A percentile compares a stretch with the other conserved stretches of the same genome.
phyloP scores from a whole-genome alignment of 2,888 invertebrate species.

The Drosophila robusta region DNA sequence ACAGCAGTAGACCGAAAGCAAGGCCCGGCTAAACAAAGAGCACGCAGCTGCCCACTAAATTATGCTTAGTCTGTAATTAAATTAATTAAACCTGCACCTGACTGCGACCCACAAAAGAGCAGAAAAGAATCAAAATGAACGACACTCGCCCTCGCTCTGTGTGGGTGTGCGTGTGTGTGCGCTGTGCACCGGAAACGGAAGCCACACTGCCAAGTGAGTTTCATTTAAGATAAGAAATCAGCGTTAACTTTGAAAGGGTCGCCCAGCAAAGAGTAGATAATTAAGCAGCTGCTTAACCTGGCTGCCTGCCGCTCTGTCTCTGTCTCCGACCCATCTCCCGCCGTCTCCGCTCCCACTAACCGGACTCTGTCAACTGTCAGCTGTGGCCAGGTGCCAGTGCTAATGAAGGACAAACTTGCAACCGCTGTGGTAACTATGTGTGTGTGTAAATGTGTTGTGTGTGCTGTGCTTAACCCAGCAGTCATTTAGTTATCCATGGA shows the following conservation, averaged over 20 bases:
- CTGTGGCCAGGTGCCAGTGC: slow-evolving; percentile 27
- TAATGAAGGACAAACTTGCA: slow-evolving; percentile 77
- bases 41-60: slow-evolving; percentile 77
- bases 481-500: slow-evolving; percentile 15
- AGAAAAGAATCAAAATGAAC: slow-evolving; percentile 52
- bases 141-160: slow-evolving; percentile 13
- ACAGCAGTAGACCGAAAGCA: neutral
- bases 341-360: neutral
- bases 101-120: slow-evolving; percentile 47
- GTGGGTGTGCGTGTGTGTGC: slow-evolving; percentile 2
- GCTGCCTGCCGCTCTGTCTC: slow-evolving; percentile 2
- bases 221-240: slow-evolving; percentile 78
- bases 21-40: slow-evolving; percentile 50
- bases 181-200: slow-evolving; percentile 60
- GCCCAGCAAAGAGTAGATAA: slow-evolving; percentile 57
- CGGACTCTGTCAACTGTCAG: slow-evolving; percentile 47
- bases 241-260: slow-evolving; percentile 62
- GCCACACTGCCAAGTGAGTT: slow-evolving; percentile 54
- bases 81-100: slow-evolving; percentile 82
- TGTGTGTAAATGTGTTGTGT: slow-evolving; percentile 5
- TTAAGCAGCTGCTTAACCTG: slow-evolving; percentile 73
- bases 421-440: slow-evolving; percentile 8
- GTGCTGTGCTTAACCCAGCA: slow-evolving; percentile 4
- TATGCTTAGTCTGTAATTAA: slow-evolving; percentile 82
- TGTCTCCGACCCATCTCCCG: neutral